phyloP scores from a whole-genome alignment of 2,113 vertebrate species.

The Mesocricetus auratus region DNA sequence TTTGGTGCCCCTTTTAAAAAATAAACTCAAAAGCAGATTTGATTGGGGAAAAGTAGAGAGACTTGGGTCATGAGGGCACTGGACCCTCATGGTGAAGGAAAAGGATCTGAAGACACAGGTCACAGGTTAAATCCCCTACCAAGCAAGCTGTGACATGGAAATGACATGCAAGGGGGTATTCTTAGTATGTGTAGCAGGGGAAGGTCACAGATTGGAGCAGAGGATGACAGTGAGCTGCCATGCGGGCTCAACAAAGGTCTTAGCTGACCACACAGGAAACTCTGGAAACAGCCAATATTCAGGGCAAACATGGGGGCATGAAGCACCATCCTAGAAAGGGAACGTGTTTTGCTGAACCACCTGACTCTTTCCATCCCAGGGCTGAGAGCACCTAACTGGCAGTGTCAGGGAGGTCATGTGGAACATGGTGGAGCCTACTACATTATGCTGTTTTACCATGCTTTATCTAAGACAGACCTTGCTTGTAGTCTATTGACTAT shows the following conservation, averaged over 20 bases:
- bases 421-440: too few species aligned
- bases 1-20: not conserved
- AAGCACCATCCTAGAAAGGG: not conserved
- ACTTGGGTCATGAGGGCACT: not conserved
- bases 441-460: not conserved
- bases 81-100: not conserved
- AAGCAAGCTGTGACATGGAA: not conserved
- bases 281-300: not conserved
- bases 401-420: not conserved
- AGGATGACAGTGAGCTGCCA: not conserved
- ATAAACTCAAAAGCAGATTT: not conserved
- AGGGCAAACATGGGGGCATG: not conserved
- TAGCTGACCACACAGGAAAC: not conserved
- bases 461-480: not conserved
- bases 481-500: not conserved
- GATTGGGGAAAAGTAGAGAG: not conserved
- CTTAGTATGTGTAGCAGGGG: not conserved
- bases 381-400: not conserved
- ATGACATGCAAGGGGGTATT: not conserved
- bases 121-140: not conserved
- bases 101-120: slow-evolving; percentile 17
- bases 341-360: not conserved
- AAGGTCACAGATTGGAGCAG: not conserved
- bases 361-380: not conserved
- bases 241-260: not conserved